Percentiles rank a stretch among this genome's conserved stretches.
Conservation (phyloP, 2,888 invertebrate genomes). For the Ethmia dodecea region DNA sequence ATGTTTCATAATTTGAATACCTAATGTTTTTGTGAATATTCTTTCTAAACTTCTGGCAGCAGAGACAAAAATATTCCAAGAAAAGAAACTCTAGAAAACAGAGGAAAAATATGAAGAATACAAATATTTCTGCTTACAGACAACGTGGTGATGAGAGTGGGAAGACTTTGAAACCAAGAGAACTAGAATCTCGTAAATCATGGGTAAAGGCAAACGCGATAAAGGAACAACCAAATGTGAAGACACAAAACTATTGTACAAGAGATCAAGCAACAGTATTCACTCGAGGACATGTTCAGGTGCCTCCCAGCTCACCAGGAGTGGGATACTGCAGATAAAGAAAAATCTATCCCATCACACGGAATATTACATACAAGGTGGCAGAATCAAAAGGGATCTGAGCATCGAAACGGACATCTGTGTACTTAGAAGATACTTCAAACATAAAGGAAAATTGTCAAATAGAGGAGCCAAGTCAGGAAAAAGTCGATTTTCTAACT, state of each 20-base stretch:
- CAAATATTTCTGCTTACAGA: conserved; percentile 64
- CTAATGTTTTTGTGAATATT: no score
- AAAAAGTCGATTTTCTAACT: conserved; percentile 39
- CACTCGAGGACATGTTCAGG: conserved; percentile 44
- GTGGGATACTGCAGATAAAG: conserved; percentile 31
- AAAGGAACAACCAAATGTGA: conserved; percentile 25
- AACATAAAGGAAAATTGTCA: conserved; percentile 29
- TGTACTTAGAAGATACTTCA: conserved; percentile 44
- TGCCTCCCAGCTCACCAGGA: conserved; percentile 34
- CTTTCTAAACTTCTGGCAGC: no score
- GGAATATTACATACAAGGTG: conserved; percentile 28
- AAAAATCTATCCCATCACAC: conserved; percentile 31
- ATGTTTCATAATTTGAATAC: no score
- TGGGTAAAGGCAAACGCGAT: conserved; percentile 37
- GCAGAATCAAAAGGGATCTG: conserved; percentile 46
- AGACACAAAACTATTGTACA: conserved; percentile 40
- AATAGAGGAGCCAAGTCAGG: conserved; percentile 24
- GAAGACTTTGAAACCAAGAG: conserved; percentile 10
- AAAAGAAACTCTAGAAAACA: no score
- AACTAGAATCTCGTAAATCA: conserved; percentile 20
- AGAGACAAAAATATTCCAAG: no score
- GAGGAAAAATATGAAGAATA: conserved; percentile 52
- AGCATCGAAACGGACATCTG: conserved; percentile 61
- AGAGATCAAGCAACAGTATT: conserved; percentile 42
- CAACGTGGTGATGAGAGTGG: conserved; percentile 22